Evolutionary conservation across 2,113 vertebrate species (phyloP).

Genomic region (Prinia subflava): DNA sequence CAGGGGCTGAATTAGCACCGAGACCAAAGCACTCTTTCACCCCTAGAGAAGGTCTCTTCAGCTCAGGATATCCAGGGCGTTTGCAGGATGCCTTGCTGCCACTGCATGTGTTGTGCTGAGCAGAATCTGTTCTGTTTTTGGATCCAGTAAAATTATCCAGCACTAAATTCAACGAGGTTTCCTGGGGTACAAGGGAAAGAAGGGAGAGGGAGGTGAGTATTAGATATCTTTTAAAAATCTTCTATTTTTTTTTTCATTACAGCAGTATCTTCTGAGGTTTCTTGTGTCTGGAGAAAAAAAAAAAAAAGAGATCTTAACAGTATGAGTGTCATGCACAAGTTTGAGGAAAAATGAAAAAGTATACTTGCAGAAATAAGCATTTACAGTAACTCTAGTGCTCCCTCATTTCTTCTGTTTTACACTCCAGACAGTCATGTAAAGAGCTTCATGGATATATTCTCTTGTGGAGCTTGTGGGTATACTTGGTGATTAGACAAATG

Average conservation of each 20-base stretch:
- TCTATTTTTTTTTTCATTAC: neutral
- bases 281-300: neutral
- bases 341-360: neutral
- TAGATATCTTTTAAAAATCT: neutral
- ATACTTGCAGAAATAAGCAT: conserved; percentile 9
- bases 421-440: conserved; percentile 27
- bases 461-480: conserved; percentile 53
- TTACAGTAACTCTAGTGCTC: neutral
- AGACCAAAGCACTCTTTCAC: conserved; percentile 44
- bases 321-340: neutral
- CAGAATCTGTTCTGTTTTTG: neutral
- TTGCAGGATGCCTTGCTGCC: neutral
- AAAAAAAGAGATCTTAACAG: neutral
- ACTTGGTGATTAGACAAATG: conserved; percentile 65
- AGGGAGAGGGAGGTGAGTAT: neutral
- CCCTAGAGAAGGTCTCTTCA: conserved; percentile 45
- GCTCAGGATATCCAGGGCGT: neutral
- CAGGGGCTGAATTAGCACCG: conserved; percentile 46
- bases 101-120: neutral
- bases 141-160: neutral
- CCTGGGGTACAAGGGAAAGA: neutral
- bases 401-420: conserved; percentile 11
- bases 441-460: conserved; percentile 23
- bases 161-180: neutral
- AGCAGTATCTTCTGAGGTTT: neutral